These are phyloP conservation scores for Lithobates sylvaticus DNA, from an alignment of 2,797 vertebrate genomes.

Conservation along the genomic window DNA sequence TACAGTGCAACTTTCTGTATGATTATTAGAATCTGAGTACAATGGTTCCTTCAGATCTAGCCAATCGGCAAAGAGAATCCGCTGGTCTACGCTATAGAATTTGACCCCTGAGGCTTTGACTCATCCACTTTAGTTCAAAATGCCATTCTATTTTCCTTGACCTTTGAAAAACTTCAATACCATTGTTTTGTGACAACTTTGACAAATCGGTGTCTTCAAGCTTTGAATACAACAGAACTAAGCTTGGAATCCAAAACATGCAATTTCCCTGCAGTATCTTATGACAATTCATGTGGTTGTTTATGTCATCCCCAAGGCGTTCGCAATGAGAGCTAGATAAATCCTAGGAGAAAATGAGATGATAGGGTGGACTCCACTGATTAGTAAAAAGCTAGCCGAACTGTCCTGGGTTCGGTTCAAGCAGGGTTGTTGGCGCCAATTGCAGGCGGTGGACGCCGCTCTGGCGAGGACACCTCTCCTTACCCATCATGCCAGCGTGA, in stretches of 20 bases:
- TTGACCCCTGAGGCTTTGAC: not conserved
- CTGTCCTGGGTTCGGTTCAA: no score
- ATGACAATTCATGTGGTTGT: not conserved
- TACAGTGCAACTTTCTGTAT: not conserved
- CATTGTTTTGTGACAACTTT: not conserved
- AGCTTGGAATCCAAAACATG: not conserved
- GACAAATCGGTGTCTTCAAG: not conserved
- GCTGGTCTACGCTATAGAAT: not conserved
- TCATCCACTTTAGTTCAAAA: not conserved
- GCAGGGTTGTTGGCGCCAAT: no score
- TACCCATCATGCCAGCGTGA: no score
- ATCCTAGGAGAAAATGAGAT: no score
- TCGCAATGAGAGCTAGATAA: no score
- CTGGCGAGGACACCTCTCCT: no score
- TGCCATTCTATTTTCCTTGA: not conserved
- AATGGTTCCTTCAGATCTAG: not conserved
- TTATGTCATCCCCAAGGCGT: no score
- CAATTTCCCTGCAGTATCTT: not conserved
- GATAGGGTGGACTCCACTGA: no score
- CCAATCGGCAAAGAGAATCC: not conserved
- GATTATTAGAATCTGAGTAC: not conserved
- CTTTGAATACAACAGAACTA: not conserved
- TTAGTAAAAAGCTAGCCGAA: no score
- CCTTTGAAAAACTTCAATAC: not conserved
- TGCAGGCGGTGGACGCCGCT: no score